Evolutionary conservation across 1,140 invertebrate species (phyloP).

Genomic region (Galendromus occidentalis): DNA sequence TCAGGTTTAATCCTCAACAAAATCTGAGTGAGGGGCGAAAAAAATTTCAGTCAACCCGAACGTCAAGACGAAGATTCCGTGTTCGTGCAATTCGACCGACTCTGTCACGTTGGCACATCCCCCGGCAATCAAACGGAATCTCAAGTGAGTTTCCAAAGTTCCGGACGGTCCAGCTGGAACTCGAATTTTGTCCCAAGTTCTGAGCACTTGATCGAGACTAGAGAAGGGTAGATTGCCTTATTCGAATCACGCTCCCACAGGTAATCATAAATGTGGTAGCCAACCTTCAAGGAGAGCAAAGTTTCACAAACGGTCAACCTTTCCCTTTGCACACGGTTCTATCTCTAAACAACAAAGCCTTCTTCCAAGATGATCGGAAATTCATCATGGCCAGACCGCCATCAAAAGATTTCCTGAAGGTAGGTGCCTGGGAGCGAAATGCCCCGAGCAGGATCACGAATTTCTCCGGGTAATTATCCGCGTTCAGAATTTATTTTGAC

Average conservation of each 20-base stretch:
- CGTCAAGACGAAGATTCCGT: background rate
- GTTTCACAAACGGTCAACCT: background rate
- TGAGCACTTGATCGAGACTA: too few species aligned
- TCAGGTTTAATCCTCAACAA: too few species aligned
- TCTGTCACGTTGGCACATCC: background rate
- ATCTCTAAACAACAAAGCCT: slow-evolving; percentile 2
- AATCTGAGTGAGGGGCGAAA: too few species aligned
- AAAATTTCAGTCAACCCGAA: background rate
- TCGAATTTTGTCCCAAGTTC: too few species aligned
- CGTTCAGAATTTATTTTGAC: too few species aligned
- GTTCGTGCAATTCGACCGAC: slow-evolving; percentile 5
- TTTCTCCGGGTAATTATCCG: too few species aligned
- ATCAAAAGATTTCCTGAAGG: slow-evolving; percentile 1
- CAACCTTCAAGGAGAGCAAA: background rate
- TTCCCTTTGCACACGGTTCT: background rate
- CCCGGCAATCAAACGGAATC: slow-evolving; percentile 8
- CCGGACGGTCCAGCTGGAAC: too few species aligned
- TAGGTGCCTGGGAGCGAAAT: too few species aligned
- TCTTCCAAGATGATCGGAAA: background rate
- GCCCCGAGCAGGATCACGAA: too few species aligned
- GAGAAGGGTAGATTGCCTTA: too few species aligned
- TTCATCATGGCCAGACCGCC: slow-evolving; percentile 3
- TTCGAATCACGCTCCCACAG: background rate
- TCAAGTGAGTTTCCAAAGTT: background rate
- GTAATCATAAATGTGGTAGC: slow-evolving; percentile 4